These are phyloP conservation scores for Ametastegia equiseti DNA, from an alignment of 2,888 invertebrate genomes.

Conservation along the genomic window DNA sequence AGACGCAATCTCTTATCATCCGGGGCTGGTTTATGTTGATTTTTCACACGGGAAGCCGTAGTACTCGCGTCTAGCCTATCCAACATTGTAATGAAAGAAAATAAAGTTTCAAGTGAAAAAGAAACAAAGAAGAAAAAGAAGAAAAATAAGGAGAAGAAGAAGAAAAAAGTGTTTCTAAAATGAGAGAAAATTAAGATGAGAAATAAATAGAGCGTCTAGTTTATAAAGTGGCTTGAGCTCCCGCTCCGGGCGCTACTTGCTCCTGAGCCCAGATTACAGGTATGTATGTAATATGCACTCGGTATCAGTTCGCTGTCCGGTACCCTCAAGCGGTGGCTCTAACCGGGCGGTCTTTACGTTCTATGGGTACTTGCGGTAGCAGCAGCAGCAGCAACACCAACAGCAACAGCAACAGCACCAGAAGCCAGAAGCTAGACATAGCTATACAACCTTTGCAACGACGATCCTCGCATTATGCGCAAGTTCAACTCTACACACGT, in stretches of 20 bases:
- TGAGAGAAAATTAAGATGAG: not conserved
- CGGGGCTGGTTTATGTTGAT: constrained; percentile 54
- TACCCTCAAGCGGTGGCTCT: not conserved
- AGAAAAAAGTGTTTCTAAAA: constrained; percentile 18
- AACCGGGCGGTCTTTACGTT: not conserved
- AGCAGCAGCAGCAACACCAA: too few species aligned
- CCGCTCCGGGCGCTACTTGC: not conserved
- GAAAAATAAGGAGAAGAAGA: not conserved
- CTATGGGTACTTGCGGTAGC: too few species aligned
- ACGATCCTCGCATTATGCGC: too few species aligned
- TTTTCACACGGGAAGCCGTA: constrained; percentile 50
- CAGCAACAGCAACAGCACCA: too few species aligned
- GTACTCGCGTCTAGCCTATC: not conserved
- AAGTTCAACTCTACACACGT: too few species aligned
- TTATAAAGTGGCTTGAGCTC: constrained; percentile 39
- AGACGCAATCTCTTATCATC: constrained; percentile 52
- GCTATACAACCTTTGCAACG: too few species aligned
- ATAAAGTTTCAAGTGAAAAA: not conserved
- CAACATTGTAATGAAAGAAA: not conserved
- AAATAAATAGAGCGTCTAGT: constrained; percentile 32
- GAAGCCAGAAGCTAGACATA: too few species aligned
- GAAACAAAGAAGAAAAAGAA: constrained; percentile 27
- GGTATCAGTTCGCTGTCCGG: constrained; percentile 17
- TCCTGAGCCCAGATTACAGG: constrained; percentile 35
- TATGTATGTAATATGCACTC: constrained; percentile 37